phyloP scores from a whole-genome alignment of 2,113 vertebrate genomes.

The Buteo buteo region DNA sequence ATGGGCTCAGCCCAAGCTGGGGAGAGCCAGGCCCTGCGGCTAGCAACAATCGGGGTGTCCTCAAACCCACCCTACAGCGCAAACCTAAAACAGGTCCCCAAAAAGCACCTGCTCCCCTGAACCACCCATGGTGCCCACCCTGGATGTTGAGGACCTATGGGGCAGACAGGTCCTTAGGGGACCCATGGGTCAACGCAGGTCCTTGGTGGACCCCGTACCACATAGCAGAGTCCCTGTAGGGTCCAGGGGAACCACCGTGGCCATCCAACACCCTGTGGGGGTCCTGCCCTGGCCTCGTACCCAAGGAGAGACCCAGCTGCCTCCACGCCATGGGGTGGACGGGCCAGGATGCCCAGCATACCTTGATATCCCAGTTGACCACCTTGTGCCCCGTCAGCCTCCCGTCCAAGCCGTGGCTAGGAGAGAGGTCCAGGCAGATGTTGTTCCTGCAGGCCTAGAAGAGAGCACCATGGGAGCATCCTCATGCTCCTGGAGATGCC shows the following conservation, averaged over 20 bases:
- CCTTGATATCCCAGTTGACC: slow-evolving; percentile 95
- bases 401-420: slow-evolving; percentile 85
- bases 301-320: not conserved
- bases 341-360: not conserved
- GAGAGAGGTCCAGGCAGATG: slow-evolving; percentile 93
- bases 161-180: not conserved
- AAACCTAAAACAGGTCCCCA: not conserved
- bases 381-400: slow-evolving; percentile 92
- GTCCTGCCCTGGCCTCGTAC: not conserved
- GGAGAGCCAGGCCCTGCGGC: not conserved
- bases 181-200: not conserved
- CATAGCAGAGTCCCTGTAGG: fast-evolving
- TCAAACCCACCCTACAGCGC: not conserved
- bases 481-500: not conserved
- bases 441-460: slow-evolving; percentile 91
- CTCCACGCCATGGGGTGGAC: fast-evolving
- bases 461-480: not conserved
- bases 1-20: not conserved
- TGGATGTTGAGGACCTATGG: fast-evolving
- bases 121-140: not conserved
- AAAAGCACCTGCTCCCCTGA: not conserved
- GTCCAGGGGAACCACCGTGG: not conserved
- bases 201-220: not conserved
- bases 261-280: not conserved
- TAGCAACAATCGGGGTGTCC: not conserved